A percentile compares a stretch with the other conserved stretches of the same genome.
phyloP scores from a whole-genome alignment of 2,888 invertebrate species.

The Nephrocerus scutellatus region DNA sequence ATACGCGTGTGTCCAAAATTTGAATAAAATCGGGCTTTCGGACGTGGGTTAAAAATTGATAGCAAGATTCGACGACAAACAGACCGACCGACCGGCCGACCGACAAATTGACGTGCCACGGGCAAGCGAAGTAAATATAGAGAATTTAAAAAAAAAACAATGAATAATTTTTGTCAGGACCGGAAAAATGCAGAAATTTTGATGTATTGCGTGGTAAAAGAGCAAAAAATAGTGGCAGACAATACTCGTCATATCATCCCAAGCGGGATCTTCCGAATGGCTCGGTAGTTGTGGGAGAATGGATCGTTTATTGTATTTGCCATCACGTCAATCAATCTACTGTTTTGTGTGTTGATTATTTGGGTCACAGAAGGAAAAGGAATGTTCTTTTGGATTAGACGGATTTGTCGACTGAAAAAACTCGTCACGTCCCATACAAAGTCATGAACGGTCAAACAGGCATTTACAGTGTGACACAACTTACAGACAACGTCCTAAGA shows the following conservation, averaged over 20 bases:
- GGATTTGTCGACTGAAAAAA: background rate
- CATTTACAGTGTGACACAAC: background rate
- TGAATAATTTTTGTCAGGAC: background rate
- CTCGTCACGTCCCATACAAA: background rate
- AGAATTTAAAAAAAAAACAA: too few relatives aligned
- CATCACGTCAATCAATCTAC: background rate
- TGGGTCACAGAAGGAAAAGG: constrained; percentile 1
- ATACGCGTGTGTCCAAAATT: too few relatives aligned
- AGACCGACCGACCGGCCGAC: too few relatives aligned
- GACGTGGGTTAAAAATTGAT: too few relatives aligned
- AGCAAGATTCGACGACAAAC: too few relatives aligned
- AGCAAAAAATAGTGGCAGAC: too few relatives aligned
- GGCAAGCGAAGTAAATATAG: too few relatives aligned
- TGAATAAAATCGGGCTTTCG: too few relatives aligned
- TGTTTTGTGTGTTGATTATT: background rate
- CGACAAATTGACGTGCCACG: too few relatives aligned
- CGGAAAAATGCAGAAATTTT: constrained; percentile 1
- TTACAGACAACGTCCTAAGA: too few relatives aligned
- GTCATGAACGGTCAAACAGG: constrained; percentile 1
- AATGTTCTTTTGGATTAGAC: constrained; percentile 1
- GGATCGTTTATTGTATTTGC: background rate
- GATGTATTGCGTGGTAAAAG: too few relatives aligned
- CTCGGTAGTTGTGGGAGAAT: background rate
- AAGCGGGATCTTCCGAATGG: background rate
- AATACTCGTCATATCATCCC: background rate